A percentile compares a stretch with the other conserved stretches of the same genome.
phyloP scores from a whole-genome alignment of 53 echinoderm and acorn worm genomes.

The Crossaster papposus region DNA sequence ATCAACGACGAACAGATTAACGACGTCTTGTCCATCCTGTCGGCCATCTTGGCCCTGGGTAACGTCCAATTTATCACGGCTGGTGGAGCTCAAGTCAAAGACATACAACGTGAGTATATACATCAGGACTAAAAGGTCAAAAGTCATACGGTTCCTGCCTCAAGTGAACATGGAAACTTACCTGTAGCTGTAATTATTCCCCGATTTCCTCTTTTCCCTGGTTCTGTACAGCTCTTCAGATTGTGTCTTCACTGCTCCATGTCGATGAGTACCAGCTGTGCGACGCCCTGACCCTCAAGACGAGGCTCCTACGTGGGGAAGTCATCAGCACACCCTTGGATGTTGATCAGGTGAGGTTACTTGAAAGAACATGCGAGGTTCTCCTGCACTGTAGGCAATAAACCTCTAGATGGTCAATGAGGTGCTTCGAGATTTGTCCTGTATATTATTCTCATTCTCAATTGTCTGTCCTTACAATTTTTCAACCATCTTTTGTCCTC shows the following conservation, averaged over 20 bases:
- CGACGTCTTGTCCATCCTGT: slow-evolving; percentile 82
- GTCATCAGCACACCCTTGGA: slow-evolving; percentile 89
- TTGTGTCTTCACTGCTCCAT: slow-evolving; percentile 75
- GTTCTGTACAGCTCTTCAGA: slow-evolving; percentile 65
- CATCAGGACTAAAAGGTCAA: not conserved
- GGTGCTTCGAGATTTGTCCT: not conserved
- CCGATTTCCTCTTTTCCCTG: not conserved
- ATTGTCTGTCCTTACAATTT: not conserved
- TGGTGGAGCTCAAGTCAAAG: slow-evolving; percentile 93
- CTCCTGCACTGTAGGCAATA: not conserved
- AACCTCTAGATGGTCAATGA: not conserved
- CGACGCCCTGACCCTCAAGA: slow-evolving; percentile 92
- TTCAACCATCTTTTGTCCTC: not conserved
- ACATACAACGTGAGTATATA: slow-evolving; percentile 74
- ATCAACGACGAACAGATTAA: slow-evolving; percentile 77
- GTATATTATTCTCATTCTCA: not conserved
- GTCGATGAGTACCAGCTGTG: slow-evolving; percentile 94
- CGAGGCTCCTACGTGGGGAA: slow-evolving; percentile 85
- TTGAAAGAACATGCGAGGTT: not conserved
- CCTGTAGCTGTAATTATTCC: too few relatives aligned
- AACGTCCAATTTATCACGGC: slow-evolving; percentile 96
- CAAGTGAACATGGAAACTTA: too few relatives aligned
- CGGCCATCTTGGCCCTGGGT: slow-evolving; percentile 89
- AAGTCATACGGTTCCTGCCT: not conserved
- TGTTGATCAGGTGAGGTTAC: slow-evolving; percentile 65